These are phyloP conservation scores for Pagetopsis macropterus DNA, from an alignment of 2,797 vertebrate genomes.

Conservation along the genomic window DNA sequence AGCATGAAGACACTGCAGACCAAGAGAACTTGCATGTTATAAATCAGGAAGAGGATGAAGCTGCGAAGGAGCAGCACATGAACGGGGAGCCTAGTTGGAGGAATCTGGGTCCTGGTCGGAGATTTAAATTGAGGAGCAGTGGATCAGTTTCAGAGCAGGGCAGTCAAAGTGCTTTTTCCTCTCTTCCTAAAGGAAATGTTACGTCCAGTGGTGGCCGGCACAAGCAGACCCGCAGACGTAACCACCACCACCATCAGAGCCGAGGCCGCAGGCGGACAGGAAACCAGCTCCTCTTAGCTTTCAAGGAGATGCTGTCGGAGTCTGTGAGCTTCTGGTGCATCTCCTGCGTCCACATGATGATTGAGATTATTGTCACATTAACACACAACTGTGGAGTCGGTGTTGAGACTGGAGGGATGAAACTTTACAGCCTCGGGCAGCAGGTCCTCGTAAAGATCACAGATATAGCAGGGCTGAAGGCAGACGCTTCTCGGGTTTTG, in stretches of 20 bases:
- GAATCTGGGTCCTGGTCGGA: conserved; percentile 70
- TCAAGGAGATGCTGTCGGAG: conserved; percentile 83
- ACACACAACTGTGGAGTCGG: conserved; percentile 85
- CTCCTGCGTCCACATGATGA: conserved; percentile 87
- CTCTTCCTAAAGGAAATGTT: conserved; percentile 72
- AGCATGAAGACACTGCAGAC: conserved; percentile 53
- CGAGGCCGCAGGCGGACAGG: conserved; percentile 75
- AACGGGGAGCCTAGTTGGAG: conserved; percentile 77
- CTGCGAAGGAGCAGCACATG: conserved; percentile 70
- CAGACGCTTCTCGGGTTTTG: conserved; percentile 69
- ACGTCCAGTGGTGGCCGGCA: conserved; percentile 82
- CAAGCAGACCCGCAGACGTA: conserved; percentile 83
- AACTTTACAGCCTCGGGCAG: conserved; percentile 84
- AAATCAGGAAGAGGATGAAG: conserved; percentile 76
- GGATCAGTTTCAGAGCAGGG: conserved; percentile 69
- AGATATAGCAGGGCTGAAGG: conserved; percentile 82
- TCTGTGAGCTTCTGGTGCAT: conserved; percentile 86
- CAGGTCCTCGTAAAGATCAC: conserved; percentile 80
- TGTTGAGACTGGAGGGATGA: conserved; percentile 84
- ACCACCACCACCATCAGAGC: conserved; percentile 82
- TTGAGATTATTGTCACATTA: conserved; percentile 88
- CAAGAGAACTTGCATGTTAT: conserved; percentile 52
- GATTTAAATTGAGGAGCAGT: conserved; percentile 71
- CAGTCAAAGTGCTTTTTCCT: conserved; percentile 65
- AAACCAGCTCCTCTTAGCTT: conserved; percentile 75